Evolutionary conservation across 2,888 invertebrate species (phyloP), one percentile per base, ranked within the genome.

Genomic region (Crocallis elinguaria): DNA sequence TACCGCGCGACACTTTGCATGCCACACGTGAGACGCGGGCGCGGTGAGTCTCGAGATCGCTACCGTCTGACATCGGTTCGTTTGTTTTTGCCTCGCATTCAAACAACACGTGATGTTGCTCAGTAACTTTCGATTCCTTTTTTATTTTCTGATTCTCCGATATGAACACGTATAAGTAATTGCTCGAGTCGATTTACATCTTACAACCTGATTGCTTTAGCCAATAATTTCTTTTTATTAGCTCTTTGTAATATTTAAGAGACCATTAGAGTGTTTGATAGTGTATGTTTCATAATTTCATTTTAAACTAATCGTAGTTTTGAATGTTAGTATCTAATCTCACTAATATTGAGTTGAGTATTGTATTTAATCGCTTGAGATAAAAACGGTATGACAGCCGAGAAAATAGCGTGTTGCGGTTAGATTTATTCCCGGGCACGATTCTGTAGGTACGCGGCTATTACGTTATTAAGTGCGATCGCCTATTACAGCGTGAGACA

Each of bases 381-480:
- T 56, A 58, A 56, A 60, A 54, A 48, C 43, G 51, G 35, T 29
- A 51, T 52, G 54, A 50, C 49, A 56, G 52, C 33, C 5, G 21
- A 46, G 35, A 56, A 52, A 58, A 57, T 58, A 37, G 52, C 42
- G 52, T 43, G 48, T 55, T 73, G 73, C 69, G 77, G 78, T 82
- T 78, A 73, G 79, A 79, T 79, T 49, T 73, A 72, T 75, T 75
- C 71, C 39, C 43, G 50, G 42, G 59, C 63, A 49, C 67, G 75
- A 70, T 66, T 76, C 68, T 39, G 66, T 69, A 67, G 60, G 57
- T 48, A 49, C 57, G 16, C 17, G 49, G 64, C 70, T 78, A 82
- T 84, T 82, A 82, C 77, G 79, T 80, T 84, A 85, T 86, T 82
- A 82, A 85, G 85, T 76, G 81, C 77, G 79, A 83, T 83, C 81